Conservation (phyloP, 2,113 vertebrate species). For the human region DNA sequence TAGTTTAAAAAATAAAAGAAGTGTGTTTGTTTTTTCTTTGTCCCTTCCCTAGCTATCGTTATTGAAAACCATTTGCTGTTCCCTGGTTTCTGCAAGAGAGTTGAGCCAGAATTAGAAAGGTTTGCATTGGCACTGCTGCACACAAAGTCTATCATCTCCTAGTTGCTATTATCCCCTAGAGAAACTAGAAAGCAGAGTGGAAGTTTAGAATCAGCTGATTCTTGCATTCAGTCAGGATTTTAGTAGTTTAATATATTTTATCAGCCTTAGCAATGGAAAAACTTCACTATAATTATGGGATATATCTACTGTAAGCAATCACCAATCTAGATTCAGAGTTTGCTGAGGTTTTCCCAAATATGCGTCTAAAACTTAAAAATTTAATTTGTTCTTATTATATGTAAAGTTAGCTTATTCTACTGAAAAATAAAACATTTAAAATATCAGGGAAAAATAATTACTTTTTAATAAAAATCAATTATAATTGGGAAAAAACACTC, state of each 20-base stretch:
- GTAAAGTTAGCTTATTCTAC: neutral
- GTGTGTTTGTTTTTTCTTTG: neutral
- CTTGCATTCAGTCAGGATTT: neutral
- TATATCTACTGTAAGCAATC: neutral
- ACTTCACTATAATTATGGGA: neutral
- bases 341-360: neutral
- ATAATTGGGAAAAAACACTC: neutral
- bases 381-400: neutral
- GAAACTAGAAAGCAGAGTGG: neutral
- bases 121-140: neutral
- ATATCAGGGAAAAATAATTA: neutral
- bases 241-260: constrained; percentile 6
- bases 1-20: neutral
- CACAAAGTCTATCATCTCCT: neutral
- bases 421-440: neutral
- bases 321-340: neutral
- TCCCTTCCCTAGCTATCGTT: neutral
- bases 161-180: neutral
- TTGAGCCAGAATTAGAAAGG: neutral
- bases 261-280: neutral
- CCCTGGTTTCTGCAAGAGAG: neutral
- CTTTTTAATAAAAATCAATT: neutral
- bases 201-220: constrained; percentile 15
- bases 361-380: constrained; percentile 3
- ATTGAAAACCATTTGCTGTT: constrained; percentile 1